phyloP scores from a whole-genome alignment of 2,797 vertebrate species.

The Microctenopoma stevenorrisi region DNA sequence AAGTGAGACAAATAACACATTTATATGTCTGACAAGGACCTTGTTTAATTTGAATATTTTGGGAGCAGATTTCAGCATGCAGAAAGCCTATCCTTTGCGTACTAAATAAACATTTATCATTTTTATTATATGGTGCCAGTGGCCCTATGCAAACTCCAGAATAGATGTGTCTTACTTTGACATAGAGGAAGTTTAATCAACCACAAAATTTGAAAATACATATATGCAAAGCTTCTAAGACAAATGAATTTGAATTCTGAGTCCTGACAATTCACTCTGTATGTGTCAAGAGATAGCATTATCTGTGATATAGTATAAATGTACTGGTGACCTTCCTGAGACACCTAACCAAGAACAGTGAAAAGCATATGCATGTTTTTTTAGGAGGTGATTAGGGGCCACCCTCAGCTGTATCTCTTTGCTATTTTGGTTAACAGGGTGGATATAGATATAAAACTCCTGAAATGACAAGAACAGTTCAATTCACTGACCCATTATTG shows the following conservation, averaged over 20 bases:
- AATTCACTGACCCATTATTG: slow-evolving; percentile 17
- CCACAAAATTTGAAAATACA: not conserved
- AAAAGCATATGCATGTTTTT: slow-evolving; percentile 20
- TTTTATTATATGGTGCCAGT: not conserved
- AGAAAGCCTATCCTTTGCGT: not conserved
- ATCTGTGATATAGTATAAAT: not conserved
- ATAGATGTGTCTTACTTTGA: not conserved
- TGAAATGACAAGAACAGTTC: slow-evolving; percentile 38
- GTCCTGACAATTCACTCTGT: no score
- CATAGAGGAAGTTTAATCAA: not conserved
- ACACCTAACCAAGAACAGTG: slow-evolving; percentile 20
- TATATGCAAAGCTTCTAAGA: not conserved
- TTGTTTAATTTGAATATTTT: not conserved
- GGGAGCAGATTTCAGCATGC: not conserved
- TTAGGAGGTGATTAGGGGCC: slow-evolving; percentile 30
- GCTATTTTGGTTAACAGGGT: slow-evolving; percentile 24
- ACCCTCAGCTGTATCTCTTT: slow-evolving; percentile 33
- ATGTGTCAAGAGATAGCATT: not conserved
- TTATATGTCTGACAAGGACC: not conserved
- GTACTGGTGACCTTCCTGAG: slow-evolving; percentile 5
- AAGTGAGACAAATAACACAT: not conserved
- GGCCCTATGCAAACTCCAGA: not conserved
- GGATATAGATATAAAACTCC: slow-evolving; percentile 31
- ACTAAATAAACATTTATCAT: not conserved
- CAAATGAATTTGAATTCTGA: not conserved